A percentile compares a stretch with the other conserved stretches of the same genome.
Conservation (phyloP, 2,113 vertebrate species). For the Diglossa brunneiventris region DNA sequence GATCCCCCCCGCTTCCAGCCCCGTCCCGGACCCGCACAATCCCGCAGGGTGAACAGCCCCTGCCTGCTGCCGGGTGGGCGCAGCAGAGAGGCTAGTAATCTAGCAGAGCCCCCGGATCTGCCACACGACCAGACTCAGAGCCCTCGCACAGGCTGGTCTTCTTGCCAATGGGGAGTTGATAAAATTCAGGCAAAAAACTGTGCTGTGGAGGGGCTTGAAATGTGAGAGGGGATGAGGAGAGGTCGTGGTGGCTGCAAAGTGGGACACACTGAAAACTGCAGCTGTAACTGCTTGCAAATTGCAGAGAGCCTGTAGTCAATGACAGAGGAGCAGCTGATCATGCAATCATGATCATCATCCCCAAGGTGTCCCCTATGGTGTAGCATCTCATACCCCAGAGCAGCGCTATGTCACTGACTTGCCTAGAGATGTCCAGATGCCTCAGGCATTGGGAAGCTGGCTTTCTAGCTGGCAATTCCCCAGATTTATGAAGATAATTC, state of each 20-base stretch:
- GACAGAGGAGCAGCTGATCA: neutral
- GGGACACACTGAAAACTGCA: no score
- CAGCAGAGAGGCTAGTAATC: no score
- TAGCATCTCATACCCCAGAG: neutral
- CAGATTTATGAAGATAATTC: neutral
- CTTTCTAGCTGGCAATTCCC: neutral
- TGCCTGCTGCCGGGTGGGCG: neutral
- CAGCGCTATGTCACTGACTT: neutral
- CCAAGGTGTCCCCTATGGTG: neutral
- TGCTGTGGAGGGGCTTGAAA: accelerated
- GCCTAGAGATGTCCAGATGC: neutral
- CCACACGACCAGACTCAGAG: no score
- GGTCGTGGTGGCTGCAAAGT: neutral
- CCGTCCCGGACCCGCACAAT: neutral
- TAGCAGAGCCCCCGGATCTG: neutral
- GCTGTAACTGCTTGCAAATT: no score
- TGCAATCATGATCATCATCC: no score
- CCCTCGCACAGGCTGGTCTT: neutral
- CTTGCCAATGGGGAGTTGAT: neutral
- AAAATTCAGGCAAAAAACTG: neutral
- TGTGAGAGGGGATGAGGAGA: neutral
- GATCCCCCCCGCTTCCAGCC: accelerated
- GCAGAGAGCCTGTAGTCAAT: no score
- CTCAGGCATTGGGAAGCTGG: neutral
- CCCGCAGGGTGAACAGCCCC: neutral